Evolutionary conservation across 2,888 invertebrate genomes (phyloP).

Genomic region (Helleia helle): DNA sequence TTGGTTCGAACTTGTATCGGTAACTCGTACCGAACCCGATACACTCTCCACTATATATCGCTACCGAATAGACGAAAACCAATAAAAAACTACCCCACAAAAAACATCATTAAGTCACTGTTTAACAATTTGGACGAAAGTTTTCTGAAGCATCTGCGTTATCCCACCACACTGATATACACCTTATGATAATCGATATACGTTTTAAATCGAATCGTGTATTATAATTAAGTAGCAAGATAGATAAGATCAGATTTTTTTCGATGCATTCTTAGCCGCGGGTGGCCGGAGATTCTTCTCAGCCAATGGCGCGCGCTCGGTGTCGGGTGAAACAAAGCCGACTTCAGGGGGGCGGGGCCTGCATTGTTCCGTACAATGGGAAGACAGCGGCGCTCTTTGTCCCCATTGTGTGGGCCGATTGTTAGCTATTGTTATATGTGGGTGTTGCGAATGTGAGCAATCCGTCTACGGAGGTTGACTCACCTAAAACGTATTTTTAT

Average conservation of each 20-base stretch:
- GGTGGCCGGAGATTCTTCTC: constrained; percentile 39
- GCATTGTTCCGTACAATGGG: constrained; percentile 64
- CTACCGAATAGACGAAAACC: constrained; percentile 4
- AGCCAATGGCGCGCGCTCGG: constrained; percentile 41
- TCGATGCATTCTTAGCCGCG: constrained; percentile 40
- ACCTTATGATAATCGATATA: not conserved
- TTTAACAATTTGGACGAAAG: not conserved
- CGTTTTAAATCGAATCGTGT: not conserved
- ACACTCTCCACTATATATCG: not conserved
- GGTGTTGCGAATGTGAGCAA: constrained; percentile 13
- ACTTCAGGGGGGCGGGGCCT: constrained; percentile 52
- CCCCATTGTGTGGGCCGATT: constrained; percentile 46
- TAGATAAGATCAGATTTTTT: constrained; percentile 35
- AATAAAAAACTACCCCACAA: constrained; percentile 1
- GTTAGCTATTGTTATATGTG: constrained; percentile 28
- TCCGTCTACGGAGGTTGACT: constrained; percentile 1
- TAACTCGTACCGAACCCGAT: too few relatives aligned
- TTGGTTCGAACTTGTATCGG: too few relatives aligned
- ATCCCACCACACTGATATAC: not conserved
- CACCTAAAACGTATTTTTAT: not conserved
- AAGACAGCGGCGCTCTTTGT: constrained; percentile 60
- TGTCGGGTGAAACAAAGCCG: constrained; percentile 63
- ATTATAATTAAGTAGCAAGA: constrained; percentile 22
- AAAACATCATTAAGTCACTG: constrained; percentile 5
- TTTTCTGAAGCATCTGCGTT: not conserved